Evolutionary conservation across 2,888 invertebrate genomes (phyloP).

Genomic region (Isotomurus palustris): DNA sequence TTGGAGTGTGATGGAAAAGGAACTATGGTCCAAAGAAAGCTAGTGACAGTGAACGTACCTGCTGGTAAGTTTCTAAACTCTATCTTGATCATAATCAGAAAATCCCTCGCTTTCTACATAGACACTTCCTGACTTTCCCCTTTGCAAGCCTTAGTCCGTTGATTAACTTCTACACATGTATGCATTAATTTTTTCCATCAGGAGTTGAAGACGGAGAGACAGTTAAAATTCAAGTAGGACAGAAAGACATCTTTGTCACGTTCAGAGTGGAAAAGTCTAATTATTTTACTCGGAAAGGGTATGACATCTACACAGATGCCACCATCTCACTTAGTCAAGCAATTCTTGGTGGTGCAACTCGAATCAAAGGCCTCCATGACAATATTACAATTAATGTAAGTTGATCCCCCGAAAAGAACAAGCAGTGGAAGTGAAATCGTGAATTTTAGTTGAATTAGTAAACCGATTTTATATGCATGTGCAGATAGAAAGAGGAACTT

Average conservation of each 20-base stretch:
- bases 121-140: too few species aligned
- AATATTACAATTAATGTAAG: constrained; percentile 81
- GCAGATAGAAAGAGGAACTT: constrained; percentile 83
- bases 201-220: constrained; percentile 97
- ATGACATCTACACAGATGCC: constrained; percentile 94
- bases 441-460: background rate
- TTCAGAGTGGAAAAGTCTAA: constrained; percentile 84
- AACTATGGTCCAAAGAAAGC: constrained; percentile 78
- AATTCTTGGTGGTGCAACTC: constrained; percentile 83
- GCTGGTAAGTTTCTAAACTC: constrained; percentile 55
- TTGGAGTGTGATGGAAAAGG: constrained; percentile 91
- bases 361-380: constrained; percentile 91
- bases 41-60: constrained; percentile 88
- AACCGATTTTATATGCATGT: background rate
- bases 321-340: constrained; percentile 87
- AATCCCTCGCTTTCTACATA: background rate
- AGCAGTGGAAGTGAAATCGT: background rate
- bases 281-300: constrained; percentile 86
- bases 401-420: background rate
- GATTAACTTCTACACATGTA: too few species aligned
- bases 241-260: constrained; percentile 86
- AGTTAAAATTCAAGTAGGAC: constrained; percentile 86
- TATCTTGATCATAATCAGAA: background rate
- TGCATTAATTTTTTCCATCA: constrained; percentile 2
- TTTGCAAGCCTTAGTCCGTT: too few species aligned